These are phyloP conservation scores for Himantopus leucocephalus DNA, from an alignment of 2,113 vertebrate genomes.

Conservation along the genomic window DNA sequence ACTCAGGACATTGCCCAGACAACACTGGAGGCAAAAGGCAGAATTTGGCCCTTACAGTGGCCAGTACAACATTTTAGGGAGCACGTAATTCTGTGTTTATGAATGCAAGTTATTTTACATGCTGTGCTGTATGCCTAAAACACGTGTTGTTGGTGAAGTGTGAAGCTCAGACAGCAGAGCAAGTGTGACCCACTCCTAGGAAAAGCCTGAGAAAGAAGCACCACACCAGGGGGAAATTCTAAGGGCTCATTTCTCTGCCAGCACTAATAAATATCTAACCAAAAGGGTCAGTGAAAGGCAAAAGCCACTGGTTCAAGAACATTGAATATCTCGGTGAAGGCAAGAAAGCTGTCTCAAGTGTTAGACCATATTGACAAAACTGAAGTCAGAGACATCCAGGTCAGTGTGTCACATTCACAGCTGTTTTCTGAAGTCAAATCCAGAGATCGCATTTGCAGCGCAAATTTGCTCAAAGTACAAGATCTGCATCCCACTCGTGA, in stretches of 20 bases:
- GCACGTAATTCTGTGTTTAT: background rate
- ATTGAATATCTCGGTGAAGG: background rate
- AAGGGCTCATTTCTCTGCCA: background rate
- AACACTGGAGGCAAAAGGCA: background rate
- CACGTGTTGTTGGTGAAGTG: no score
- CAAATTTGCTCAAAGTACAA: background rate
- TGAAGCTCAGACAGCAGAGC: background rate
- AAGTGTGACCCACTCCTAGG: background rate
- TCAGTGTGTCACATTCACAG: background rate
- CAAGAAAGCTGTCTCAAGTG: background rate
- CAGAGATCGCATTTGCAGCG: background rate
- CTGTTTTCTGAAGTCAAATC: background rate
- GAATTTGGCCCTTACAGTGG: background rate
- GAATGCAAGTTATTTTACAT: background rate
- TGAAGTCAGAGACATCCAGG: background rate
- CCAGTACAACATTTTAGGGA: background rate
- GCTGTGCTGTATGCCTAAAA: background rate
- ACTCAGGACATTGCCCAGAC: background rate
- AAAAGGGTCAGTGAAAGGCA: background rate
- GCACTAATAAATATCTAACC: background rate
- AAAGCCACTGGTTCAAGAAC: background rate
- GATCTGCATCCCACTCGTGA: background rate
- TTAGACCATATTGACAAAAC: background rate
- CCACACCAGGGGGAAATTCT: background rate
- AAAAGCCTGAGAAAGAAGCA: background rate